A percentile compares a stretch with the other conserved stretches of the same genome.
These are phyloP conservation scores for Spialia ferax DNA, from an alignment of 2,888 invertebrate genomes.

Conservation along the genomic window DNA sequence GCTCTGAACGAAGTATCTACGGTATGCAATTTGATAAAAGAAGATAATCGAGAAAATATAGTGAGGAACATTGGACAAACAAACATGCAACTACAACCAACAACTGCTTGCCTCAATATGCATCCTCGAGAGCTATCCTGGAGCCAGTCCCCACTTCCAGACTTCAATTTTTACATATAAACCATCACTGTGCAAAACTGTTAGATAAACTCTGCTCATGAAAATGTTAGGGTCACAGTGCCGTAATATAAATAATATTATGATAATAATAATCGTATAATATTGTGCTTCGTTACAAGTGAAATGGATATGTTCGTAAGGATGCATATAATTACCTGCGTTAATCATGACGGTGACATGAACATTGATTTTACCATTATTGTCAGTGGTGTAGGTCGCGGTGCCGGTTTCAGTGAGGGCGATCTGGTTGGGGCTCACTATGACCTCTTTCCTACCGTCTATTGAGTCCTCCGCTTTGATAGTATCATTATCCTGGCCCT, in stretches of 20 bases:
- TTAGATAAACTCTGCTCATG: slow-evolving; percentile 68
- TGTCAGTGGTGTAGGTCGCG: slow-evolving; percentile 89
- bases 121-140: slow-evolving; percentile 78
- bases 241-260: slow-evolving; percentile 53
- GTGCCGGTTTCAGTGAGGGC: slow-evolving; percentile 81
- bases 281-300: slow-evolving; percentile 46
- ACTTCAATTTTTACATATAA: slow-evolving; percentile 57
- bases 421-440: slow-evolving; percentile 79
- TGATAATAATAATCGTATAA: slow-evolving; percentile 40
- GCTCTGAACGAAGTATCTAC: neutral
- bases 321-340: slow-evolving; percentile 88
- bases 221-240: slow-evolving; percentile 56
- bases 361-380: slow-evolving; percentile 96
- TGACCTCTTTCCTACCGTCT: slow-evolving; percentile 86
- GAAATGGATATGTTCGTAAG: slow-evolving; percentile 66
- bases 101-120: slow-evolving; percentile 85
- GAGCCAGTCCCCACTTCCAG: slow-evolving; percentile 65
- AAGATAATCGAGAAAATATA: slow-evolving; percentile 31
- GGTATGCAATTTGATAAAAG: slow-evolving; percentile 5
- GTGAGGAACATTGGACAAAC: slow-evolving; percentile 42
- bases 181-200: slow-evolving; percentile 80
- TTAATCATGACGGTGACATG: slow-evolving; percentile 95
- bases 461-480: slow-evolving; percentile 87
- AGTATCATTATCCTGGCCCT: slow-evolving; percentile 93
- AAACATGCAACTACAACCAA: slow-evolving; percentile 63